Percentiles rank a stretch among this genome's conserved stretches.
Evolutionary conservation across 2,113 vertebrate species (phyloP).

Genomic region (Hassar affinis): DNA sequence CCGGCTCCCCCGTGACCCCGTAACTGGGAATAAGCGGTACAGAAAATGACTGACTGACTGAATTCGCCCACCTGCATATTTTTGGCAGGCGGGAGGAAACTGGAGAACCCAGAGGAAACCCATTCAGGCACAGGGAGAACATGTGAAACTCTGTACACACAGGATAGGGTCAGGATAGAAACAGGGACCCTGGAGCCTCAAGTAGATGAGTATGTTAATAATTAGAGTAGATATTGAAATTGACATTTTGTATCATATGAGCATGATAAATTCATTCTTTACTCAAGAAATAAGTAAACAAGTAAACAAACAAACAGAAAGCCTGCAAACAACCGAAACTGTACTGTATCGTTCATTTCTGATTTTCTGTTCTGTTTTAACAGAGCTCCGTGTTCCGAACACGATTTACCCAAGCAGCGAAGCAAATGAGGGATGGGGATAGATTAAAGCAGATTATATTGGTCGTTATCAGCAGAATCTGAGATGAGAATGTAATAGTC

Average conservation of each 20-base stretch:
- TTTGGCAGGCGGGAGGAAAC: neutral
- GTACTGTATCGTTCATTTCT: neutral
- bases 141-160: neutral
- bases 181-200: neutral
- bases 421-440: constrained; percentile 50
- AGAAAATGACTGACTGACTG: too few species aligned
- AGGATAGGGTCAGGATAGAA: neutral
- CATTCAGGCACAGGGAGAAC: neutral
- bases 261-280: neutral
- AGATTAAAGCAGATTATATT: constrained; percentile 72
- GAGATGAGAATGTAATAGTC: constrained; percentile 61
- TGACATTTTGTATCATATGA: neutral
- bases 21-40: too few species aligned
- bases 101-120: neutral
- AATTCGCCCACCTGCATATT: neutral
- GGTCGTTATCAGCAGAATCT: constrained; percentile 66
- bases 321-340: neutral
- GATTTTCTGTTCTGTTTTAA: neutral
- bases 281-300: neutral
- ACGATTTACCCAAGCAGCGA: constrained; percentile 59
- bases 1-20: too few species aligned
- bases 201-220: too few species aligned
- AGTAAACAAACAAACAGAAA: neutral
- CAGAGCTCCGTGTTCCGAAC: constrained; percentile 56
- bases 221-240: neutral